A percentile compares a stretch with the other conserved stretches of the same genome.
These are phyloP conservation scores for Chaunax sp. DNA, from an alignment of 2,797 vertebrate species.

Conservation along the genomic window DNA sequence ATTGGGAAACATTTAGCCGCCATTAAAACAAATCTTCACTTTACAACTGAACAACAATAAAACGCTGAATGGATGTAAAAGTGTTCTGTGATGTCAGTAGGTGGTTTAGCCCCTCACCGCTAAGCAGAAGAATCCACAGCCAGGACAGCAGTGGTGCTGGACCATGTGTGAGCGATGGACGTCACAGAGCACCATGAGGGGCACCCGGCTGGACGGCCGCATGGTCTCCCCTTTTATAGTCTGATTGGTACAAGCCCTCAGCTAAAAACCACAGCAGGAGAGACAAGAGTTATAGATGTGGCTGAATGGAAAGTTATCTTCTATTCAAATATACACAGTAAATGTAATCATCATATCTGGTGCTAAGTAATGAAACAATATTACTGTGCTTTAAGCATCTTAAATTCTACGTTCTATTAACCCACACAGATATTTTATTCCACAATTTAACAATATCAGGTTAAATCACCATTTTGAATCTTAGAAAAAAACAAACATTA, in stretches of 20 bases:
- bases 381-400: not conserved
- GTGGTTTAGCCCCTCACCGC: conserved; percentile 79
- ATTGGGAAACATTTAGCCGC: too few species aligned
- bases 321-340: not conserved
- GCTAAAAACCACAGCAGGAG: conserved; percentile 68
- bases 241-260: conserved; percentile 86
- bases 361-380: not conserved
- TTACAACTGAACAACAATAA: not conserved
- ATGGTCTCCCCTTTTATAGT: conserved; percentile 93
- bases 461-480: not conserved
- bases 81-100: not conserved
- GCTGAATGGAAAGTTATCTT: not conserved
- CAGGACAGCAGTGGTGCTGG: conserved; percentile 94
- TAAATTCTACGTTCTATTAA: not conserved
- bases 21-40: too few species aligned
- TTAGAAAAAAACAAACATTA: not conserved
- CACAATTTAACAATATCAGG: not conserved
- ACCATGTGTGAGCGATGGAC: conserved; percentile 93
- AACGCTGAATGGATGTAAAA: too few species aligned
- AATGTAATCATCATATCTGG: too few species aligned
- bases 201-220: conserved; percentile 91
- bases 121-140: conserved; percentile 94
- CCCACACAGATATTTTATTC: not conserved
- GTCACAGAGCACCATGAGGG: conserved; percentile 93
- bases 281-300: not conserved